Base-by-base conservation (phyloP, 2,113 vertebrate species). In the Camelus dromedarius region DNA sequence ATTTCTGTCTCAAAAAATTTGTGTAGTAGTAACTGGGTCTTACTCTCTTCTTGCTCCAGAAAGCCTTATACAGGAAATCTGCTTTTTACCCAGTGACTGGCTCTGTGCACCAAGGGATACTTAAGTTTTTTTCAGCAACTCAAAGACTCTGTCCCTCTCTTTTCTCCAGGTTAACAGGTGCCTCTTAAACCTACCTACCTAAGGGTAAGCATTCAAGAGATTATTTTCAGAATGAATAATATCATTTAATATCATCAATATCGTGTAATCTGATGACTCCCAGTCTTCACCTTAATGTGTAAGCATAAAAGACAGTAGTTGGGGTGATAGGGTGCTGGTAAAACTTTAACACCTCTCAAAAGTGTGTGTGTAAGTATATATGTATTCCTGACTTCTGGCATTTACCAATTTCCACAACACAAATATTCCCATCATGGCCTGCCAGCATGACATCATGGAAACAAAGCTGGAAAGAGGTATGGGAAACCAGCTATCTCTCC, bases 81-180 rank as follows among this genome's bases (percentile, higher is more conserved):
- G 42, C 24, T 64, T 91, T 77, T 54, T 77, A 62, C 5, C 30
- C 15, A 19, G 6, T 70, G 5, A 91, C 18, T 24, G 35, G 20
- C 28, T 48, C 16, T 90, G 18, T 67, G 22, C 35, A 50, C 11
- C 19, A 84, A 73, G 15, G 4, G 19, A 58, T 79, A 6, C 35
- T 83, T 8, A 72, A 77, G 16, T 16, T 82, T 82, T 88, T 50
- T 60, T 94, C 22, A 88, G 76, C 48, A 94, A 60, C 24, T 95
- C 48, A 89, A 89, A 91, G 26, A 77, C 3, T 7, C 66, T 52
- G 2, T 56, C 92, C 2, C 16, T 15, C 28, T 80, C 42, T 56
- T 76, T 48, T 42, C 72, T 72, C 20, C 7, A 66, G 2, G 4
- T 54, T 86, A 52, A 69, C 46, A 3, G 22, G 10, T 35, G 14